Evolutionary conservation across 2,113 vertebrate genomes (phyloP), one percentile per base, ranked within the genome.

Genomic region (Arizona elegans): DNA sequence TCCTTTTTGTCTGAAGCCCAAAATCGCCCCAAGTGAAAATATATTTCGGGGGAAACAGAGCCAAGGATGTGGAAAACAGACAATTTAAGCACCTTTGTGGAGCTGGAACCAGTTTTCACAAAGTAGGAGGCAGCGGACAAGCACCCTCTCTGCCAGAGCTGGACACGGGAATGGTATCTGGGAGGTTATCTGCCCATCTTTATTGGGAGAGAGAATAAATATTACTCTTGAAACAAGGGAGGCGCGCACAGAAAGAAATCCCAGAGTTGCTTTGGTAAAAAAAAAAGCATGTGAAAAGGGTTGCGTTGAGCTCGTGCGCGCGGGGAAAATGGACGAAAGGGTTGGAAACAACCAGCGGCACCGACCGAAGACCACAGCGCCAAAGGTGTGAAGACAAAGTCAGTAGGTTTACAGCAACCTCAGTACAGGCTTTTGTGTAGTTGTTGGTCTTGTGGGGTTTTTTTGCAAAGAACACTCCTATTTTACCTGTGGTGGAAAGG

Each of bases 1-100:
- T 92, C 95, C 94, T 95, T 96, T 54, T 95, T 95, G 93, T 86
- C 94, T 96, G 95, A 95, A 96, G 96, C 94, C 94, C 95, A 10
- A 95, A 95, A 93, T 92, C 94, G 0, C 86, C 94, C 95, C 93
- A 93, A 95, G 81, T 93, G 92, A 92, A 95, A 96, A 96, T 92
- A 70, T n/a, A 93, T 90, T 96, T 95, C 95, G 95, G 96, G 95
- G 95, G 95, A 7, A 75, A 21, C 1, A 1, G 1, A 50, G 23
- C 1, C 26, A 15, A 12, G 11, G 24, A 8, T 13, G 4, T 9
- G 43, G 38, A 50, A n/a, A 58, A 5, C 3, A 96, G 93, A 94
- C 90, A 91, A 93, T 94, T 93, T 95, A 95, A 86, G 75, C 91
- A 23, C 96, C 96, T 94, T 93, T 93, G 95, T 85, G 93, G 88